Conservation (phyloP, 2,113 vertebrate genomes). For the Mugil cephalus region DNA sequence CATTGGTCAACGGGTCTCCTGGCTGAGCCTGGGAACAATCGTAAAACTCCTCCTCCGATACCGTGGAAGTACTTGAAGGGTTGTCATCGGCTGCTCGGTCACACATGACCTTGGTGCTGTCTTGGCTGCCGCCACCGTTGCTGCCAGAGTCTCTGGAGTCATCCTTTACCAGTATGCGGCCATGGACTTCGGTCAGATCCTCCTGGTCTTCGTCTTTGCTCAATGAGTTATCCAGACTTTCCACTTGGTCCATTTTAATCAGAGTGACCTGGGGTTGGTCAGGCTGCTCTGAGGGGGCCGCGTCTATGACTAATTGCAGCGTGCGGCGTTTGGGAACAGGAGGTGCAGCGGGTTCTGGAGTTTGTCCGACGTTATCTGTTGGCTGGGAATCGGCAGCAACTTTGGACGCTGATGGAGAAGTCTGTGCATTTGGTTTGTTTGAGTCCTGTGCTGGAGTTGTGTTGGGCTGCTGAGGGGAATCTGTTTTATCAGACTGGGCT, state of each 20-base stretch:
- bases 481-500: constrained; percentile 43
- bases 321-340: constrained; percentile 93
- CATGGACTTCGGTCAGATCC: not conserved
- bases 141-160: constrained; percentile 42
- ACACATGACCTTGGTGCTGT: constrained; percentile 77
- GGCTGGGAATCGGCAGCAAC: constrained; percentile 37
- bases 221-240: constrained; percentile 7
- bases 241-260: constrained; percentile 61
- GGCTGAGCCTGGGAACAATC: constrained; percentile 74
- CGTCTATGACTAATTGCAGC: constrained; percentile 80
- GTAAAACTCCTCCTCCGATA: constrained; percentile 91
- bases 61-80: constrained; percentile 86
- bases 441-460: constrained; percentile 36
- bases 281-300: constrained; percentile 19
- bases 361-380: constrained; percentile 4
- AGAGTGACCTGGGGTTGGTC: constrained; percentile 69
- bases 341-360: constrained; percentile 38
- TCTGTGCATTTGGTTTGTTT: constrained; percentile 6
- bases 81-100: constrained; percentile 60
- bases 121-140: constrained; percentile 68
- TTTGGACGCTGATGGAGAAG: not conserved
- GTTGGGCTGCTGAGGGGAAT: constrained; percentile 29
- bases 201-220: not conserved
- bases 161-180: constrained; percentile 10
- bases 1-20: constrained; percentile 56